These are phyloP conservation scores for Polietes domitor DNA, from an alignment of 2,888 invertebrate genomes.

Conservation along the genomic window DNA sequence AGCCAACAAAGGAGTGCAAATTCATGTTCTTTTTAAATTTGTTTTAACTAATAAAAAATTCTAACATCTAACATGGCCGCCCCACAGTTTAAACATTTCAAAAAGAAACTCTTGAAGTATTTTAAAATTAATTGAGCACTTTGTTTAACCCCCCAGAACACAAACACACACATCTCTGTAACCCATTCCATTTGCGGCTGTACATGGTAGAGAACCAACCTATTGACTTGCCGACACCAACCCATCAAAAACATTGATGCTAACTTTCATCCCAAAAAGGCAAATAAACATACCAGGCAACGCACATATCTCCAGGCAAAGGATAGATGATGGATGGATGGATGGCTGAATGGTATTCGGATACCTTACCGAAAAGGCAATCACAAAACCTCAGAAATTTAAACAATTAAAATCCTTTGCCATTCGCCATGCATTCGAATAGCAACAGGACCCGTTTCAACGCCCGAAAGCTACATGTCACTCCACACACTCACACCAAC, in stretches of 20 bases:
- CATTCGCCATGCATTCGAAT: not conserved
- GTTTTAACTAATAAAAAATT: no score
- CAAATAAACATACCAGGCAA: not conserved
- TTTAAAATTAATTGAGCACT: no score
- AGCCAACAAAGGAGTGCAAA: no score
- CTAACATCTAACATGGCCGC: no score
- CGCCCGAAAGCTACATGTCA: not conserved
- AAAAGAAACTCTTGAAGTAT: no score
- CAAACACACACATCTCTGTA: no score
- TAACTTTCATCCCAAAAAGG: not conserved
- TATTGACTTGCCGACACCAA: no score
- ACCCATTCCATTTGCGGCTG: no score
- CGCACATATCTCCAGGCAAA: not conserved
- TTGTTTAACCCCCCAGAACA: no score
- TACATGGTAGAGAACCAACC: no score
- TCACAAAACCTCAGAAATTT: constrained; percentile 3
- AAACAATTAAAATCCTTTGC: constrained; percentile 6
- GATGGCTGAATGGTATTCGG: not conserved
- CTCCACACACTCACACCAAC: not conserved
- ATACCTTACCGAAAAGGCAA: constrained; percentile 10
- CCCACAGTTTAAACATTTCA: no score
- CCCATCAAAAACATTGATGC: not conserved
- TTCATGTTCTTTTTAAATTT: no score
- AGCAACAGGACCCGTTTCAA: not conserved
- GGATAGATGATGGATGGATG: not conserved